Conservation (phyloP, 2,888 invertebrate genomes). For the Hirtodrosophila alboralis region DNA sequence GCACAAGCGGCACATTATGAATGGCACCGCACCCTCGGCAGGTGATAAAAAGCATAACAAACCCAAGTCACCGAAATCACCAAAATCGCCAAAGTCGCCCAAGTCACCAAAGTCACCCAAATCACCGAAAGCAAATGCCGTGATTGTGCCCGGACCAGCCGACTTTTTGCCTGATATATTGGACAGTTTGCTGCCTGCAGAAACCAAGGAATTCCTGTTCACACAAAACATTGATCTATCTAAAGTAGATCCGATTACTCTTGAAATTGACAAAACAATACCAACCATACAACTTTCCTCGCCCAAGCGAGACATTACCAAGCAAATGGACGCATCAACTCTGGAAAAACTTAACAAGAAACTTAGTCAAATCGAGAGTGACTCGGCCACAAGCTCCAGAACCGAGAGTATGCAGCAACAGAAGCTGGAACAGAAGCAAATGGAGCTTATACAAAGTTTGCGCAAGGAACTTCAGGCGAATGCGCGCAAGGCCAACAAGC, state of each 20-base stretch:
- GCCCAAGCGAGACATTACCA: constrained; percentile 89
- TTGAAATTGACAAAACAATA: constrained; percentile 88
- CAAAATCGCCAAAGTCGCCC: constrained; percentile 87
- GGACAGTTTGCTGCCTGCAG: constrained; percentile 84
- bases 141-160: constrained; percentile 54
- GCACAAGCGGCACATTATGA: constrained; percentile 93
- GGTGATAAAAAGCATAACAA: constrained; percentile 85
- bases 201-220: constrained; percentile 88
- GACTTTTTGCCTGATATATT: constrained; percentile 86
- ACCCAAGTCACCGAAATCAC: constrained; percentile 88
- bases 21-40: constrained; percentile 90
- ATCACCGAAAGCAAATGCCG: constrained; percentile 79
- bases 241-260: constrained; percentile 89
- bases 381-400: constrained; percentile 90
- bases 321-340: constrained; percentile 88
- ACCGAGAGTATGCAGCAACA: constrained; percentile 88
- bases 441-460: constrained; percentile 85
- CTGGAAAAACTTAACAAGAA: constrained; percentile 89
- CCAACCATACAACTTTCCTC: constrained; percentile 87
- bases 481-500: constrained; percentile 86
- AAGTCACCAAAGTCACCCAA: constrained; percentile 87
- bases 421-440: constrained; percentile 86
- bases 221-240: constrained; percentile 91
- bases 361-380: constrained; percentile 90
- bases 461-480: constrained; percentile 87